These are phyloP conservation scores for Tribolium castaneum DNA, from an alignment of 1,140 invertebrate genomes.

Conservation along the genomic window DNA sequence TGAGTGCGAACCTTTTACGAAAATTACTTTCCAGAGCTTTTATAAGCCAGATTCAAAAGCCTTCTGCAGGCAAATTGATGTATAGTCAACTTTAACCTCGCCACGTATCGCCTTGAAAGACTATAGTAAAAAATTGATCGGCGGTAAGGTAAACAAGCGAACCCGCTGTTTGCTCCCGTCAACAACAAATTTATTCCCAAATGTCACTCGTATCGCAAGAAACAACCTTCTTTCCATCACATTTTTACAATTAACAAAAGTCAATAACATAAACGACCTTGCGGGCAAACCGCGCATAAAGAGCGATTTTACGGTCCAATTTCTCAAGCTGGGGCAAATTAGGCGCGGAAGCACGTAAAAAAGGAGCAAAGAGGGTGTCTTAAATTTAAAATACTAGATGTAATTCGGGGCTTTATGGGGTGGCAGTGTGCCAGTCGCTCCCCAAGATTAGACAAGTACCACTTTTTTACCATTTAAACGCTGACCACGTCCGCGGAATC, in stretches of 20 bases:
- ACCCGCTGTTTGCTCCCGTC: neutral
- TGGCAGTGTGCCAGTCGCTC: slow-evolving; percentile 35
- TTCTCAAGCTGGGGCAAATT: slow-evolving; percentile 33
- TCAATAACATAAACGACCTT: neutral
- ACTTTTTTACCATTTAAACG: slow-evolving; percentile 26
- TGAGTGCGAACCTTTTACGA: slow-evolving; percentile 51
- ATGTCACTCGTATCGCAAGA: neutral
- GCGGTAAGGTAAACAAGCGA: neutral
- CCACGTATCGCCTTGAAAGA: slow-evolving; percentile 21
- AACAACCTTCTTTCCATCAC: neutral
- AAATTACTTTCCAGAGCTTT: slow-evolving; percentile 50
- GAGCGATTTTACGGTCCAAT: slow-evolving; percentile 14
- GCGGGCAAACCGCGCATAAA: slow-evolving; percentile 12
- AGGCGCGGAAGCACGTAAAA: slow-evolving; percentile 40
- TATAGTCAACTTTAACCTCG: slow-evolving; percentile 31
- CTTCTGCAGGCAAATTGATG: slow-evolving; percentile 41
- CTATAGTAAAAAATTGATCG: slow-evolving; percentile 24
- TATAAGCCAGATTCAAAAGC: slow-evolving; percentile 36
- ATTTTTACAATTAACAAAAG: slow-evolving; percentile 7
- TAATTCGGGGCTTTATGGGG: slow-evolving; percentile 41
- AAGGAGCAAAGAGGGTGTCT: slow-evolving; percentile 37
- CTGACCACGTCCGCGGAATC: slow-evolving; percentile 40
- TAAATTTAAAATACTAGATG: slow-evolving; percentile 48
- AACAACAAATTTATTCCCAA: slow-evolving; percentile 1
- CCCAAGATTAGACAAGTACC: slow-evolving; percentile 25